These are phyloP conservation scores for Ormyrus pomaceus DNA, from an alignment of 2,888 invertebrate genomes.

Conservation along the genomic window DNA sequence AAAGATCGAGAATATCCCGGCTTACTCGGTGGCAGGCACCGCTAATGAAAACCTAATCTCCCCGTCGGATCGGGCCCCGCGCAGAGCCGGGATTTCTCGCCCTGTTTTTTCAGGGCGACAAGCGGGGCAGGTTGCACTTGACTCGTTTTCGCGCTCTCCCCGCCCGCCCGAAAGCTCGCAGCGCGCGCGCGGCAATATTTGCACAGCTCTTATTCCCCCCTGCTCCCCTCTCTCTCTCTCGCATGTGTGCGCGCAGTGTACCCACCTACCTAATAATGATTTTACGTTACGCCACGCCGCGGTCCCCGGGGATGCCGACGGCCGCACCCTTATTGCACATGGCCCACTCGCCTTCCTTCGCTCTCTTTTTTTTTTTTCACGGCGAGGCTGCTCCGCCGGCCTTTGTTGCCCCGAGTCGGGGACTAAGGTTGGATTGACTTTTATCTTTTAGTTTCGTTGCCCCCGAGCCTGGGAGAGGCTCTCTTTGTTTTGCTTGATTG, in stretches of 20 bases:
- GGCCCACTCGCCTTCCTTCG: conserved; percentile 64
- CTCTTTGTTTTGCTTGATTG: conserved; percentile 21
- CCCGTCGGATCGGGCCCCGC: neutral
- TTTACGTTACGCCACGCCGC: conserved; percentile 75
- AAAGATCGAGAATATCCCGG: too few relatives aligned
- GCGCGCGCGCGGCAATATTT: conserved; percentile 67
- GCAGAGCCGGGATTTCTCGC: neutral
- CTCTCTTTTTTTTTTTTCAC: neutral
- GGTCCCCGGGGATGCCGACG: conserved; percentile 73
- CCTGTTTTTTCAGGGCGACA: conserved; percentile 55
- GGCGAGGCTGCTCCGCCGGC: too few relatives aligned
- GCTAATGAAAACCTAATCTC: conserved; percentile 8
- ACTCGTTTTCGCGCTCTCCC: conserved; percentile 61
- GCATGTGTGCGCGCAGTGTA: conserved; percentile 43
- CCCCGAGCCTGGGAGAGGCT: too few relatives aligned
- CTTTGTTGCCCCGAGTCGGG: too few relatives aligned
- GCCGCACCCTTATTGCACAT: conserved; percentile 75
- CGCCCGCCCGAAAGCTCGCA: neutral
- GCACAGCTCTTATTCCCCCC: conserved; percentile 72
- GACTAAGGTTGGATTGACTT: conserved; percentile 35
- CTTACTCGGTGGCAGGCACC: neutral
- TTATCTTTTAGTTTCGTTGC: conserved; percentile 12
- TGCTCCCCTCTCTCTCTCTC: conserved; percentile 51
- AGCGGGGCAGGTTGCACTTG: conserved; percentile 65
- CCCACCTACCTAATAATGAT: conserved; percentile 75